phyloP scores from a whole-genome alignment of 2,797 vertebrate species.

The Myripristis murdjan region DNA sequence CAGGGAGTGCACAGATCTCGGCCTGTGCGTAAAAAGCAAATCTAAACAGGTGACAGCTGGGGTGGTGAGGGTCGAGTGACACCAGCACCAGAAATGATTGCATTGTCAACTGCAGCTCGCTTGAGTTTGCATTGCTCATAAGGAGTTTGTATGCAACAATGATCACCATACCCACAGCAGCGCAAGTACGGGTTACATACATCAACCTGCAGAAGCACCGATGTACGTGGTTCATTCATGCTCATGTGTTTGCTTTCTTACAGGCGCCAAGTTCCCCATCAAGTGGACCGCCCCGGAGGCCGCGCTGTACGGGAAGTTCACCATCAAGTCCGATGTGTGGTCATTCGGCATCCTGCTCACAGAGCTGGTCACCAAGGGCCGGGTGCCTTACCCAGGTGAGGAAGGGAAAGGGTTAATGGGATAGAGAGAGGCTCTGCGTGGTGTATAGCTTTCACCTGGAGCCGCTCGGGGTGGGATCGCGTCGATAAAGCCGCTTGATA shows the following conservation, averaged over 20 bases:
- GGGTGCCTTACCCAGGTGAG: slow-evolving; percentile 98
- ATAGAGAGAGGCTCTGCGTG: not conserved
- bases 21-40: no score
- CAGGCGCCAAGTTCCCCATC: slow-evolving; percentile 98
- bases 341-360: slow-evolving; percentile 97
- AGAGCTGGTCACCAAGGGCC: slow-evolving; percentile 97
- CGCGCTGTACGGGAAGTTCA: slow-evolving; percentile 95
- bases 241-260: slow-evolving; percentile 3
- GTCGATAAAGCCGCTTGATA: slow-evolving; percentile 35
- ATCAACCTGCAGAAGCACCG: not conserved
- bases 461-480: not conserved
- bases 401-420: not conserved
- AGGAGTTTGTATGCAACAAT: no score
- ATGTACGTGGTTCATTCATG: not conserved
- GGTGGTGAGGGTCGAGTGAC: no score
- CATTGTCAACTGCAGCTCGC: no score
- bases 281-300: no score
- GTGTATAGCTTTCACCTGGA: slow-evolving; percentile 10
- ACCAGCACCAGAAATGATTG: no score
- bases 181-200: no score
- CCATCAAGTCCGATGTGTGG: slow-evolving; percentile 99
- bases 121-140: no score
- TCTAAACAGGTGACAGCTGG: no score
- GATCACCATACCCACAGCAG: no score
- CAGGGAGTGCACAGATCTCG: no score